Conservation (phyloP, 2,797 vertebrate species). For the Anguilla megastoma region DNA sequence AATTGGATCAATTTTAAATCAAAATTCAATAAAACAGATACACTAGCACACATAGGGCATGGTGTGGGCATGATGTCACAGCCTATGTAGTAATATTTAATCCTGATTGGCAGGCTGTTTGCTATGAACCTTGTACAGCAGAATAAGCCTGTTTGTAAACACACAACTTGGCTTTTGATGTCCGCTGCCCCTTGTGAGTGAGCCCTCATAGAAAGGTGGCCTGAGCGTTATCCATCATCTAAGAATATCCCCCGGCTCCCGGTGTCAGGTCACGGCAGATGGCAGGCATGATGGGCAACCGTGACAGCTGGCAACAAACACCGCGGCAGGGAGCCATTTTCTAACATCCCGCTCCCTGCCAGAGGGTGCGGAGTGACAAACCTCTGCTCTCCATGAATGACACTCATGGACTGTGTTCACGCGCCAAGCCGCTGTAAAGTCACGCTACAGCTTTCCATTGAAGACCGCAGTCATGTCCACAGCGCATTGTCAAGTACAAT, state of each 20-base stretch:
- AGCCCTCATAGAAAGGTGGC: conserved; percentile 1
- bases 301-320: conserved; percentile 11
- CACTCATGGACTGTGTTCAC: not conserved
- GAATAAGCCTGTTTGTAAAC: not conserved
- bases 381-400: not conserved
- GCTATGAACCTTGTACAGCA: not conserved
- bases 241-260: conserved; percentile 20
- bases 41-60: not conserved
- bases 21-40: not conserved
- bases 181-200: not conserved
- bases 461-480: not conserved
- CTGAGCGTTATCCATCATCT: conserved; percentile 4
- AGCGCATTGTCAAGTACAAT: not conserved
- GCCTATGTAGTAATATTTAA: not conserved
- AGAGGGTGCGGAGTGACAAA: not conserved
- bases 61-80: not conserved
- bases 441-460: not conserved
- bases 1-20: not conserved
- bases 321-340: not conserved
- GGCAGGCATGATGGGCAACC: not conserved
- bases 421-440: not conserved
- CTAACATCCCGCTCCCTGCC: not conserved
- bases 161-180: not conserved
- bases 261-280: conserved; percentile 12
- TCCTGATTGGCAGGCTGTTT: not conserved